Base-by-base conservation (phyloP, 1,140 invertebrate genomes). In the Dermatophagoides farinae region DNA sequence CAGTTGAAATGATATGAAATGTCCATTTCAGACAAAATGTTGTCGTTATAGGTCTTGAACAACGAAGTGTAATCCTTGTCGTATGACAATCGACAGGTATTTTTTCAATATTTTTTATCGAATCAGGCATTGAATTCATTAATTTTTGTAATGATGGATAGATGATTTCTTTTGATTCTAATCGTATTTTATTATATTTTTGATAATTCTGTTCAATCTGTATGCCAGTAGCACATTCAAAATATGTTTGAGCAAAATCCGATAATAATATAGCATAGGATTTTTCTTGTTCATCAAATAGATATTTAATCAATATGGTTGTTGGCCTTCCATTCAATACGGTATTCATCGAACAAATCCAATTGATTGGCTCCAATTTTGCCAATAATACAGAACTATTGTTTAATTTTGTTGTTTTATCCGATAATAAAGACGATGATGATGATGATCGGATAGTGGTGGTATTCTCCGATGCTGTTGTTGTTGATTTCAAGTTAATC, bases 1-100 rank as follows among this genome's bases (percentile, higher is more conserved):
- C 44, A 40, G 58, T 60, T 12, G 43, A 47, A 23, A 60, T 60
- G 5, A 60, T 49, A 23, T 60, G 52, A 60, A 60, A 60, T 18
- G n/a, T 60, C 58, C 58, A 60, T 16, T 60, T 41, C 2, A 60
- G 11, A n/a, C 47, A 49, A 8, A 50, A 22, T 50, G 41, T 16
- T 22, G 14, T n/a, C 25, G 31, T 14, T 22, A 23, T 49, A 51
- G 1, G n/a, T 46, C 8, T 60, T 60, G 10, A 4, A 18, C 8
- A 41, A n/a, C 25, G 47, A 50, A 14, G 50, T 18, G 23, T 60
- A 1, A 60, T 31, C 23, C 58, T 12, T 20, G 43, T 47, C 8
- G 58, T 60, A 23, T 60, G 58, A 52, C 58, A 60, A n/a, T 60
- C 58, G 40, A 52, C 50, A 10, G n/a, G 6, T 6, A 60, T 12